Conservation (phyloP, 64 coral and sea anemone species). For the Platygyra sinensis region DNA sequence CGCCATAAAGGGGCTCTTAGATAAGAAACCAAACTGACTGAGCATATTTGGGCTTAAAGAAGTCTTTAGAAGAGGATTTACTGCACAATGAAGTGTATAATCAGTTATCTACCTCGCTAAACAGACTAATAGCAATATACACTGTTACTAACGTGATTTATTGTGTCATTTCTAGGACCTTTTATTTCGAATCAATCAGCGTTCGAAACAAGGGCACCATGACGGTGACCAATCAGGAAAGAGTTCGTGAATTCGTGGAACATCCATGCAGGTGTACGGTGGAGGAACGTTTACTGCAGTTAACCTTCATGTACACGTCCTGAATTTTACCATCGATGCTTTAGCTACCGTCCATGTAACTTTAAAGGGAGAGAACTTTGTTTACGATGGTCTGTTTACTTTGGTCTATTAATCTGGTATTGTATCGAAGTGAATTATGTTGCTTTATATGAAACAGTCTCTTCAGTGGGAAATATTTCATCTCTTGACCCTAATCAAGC, state of each 20-base stretch:
- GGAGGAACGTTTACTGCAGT: slow-evolving; percentile 91
- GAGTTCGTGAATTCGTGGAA: slow-evolving; percentile 87
- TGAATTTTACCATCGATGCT: slow-evolving; percentile 88
- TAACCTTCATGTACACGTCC: slow-evolving; percentile 84
- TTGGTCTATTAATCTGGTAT: neutral
- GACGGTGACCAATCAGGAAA: slow-evolving; percentile 96
- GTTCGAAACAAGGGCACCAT: slow-evolving; percentile 93
- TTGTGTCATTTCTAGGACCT: slow-evolving; percentile 60
- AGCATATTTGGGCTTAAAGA: too few species aligned
- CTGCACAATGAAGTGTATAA: too few species aligned
- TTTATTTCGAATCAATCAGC: slow-evolving; percentile 83
- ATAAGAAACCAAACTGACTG: too few species aligned
- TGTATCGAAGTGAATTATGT: too few species aligned
- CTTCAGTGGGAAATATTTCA: too few species aligned
- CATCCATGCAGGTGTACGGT: slow-evolving; percentile 80
- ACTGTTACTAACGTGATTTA: neutral
- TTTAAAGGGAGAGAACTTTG: slow-evolving; percentile 72
- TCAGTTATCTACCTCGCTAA: too few species aligned
- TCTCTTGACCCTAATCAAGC: too few species aligned
- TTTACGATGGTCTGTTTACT: slow-evolving; percentile 53
- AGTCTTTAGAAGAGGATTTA: too few species aligned
- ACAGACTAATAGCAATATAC: neutral
- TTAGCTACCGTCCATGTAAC: slow-evolving; percentile 80
- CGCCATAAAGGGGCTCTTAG: too few species aligned
- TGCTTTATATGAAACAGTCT: too few species aligned